phyloP scores from a whole-genome alignment of 2,113 vertebrate species.

The Osmerus mordax region DNA sequence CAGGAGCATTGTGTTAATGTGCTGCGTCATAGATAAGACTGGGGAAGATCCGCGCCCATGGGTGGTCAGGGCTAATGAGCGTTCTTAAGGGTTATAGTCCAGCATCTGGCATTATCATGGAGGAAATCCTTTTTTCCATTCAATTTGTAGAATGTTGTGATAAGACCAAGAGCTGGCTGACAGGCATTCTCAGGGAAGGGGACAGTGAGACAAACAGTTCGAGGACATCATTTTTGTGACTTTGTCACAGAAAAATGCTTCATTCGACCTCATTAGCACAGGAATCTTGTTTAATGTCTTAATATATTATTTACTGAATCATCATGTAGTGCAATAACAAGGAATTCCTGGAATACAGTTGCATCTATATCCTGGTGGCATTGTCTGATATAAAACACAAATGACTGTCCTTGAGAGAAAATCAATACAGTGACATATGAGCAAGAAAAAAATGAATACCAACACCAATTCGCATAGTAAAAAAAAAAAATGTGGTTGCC shows the following conservation, averaged over 20 bases:
- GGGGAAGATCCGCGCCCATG: background rate
- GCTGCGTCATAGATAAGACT: background rate
- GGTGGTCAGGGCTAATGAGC: background rate
- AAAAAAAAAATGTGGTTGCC: background rate
- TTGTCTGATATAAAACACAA: background rate
- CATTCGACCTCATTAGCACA: background rate
- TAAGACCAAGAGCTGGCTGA: background rate
- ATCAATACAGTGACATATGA: background rate
- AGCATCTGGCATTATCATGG: constrained; percentile 1
- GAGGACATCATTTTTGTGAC: background rate
- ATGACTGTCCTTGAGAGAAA: background rate
- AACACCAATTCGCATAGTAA: background rate
- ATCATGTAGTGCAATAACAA: background rate
- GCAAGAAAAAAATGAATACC: background rate
- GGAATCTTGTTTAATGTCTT: background rate
- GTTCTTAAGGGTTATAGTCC: background rate
- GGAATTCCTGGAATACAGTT: background rate
- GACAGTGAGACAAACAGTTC: background rate
- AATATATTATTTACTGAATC: too few species aligned
- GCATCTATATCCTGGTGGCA: background rate
- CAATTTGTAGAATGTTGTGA: background rate
- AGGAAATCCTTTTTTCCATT: background rate
- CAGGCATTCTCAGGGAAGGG: background rate
- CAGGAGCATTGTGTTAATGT: too few species aligned
- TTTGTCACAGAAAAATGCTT: too few species aligned